phyloP scores from a whole-genome alignment of 2,113 vertebrate species.

The Lutjanus erythropterus region DNA sequence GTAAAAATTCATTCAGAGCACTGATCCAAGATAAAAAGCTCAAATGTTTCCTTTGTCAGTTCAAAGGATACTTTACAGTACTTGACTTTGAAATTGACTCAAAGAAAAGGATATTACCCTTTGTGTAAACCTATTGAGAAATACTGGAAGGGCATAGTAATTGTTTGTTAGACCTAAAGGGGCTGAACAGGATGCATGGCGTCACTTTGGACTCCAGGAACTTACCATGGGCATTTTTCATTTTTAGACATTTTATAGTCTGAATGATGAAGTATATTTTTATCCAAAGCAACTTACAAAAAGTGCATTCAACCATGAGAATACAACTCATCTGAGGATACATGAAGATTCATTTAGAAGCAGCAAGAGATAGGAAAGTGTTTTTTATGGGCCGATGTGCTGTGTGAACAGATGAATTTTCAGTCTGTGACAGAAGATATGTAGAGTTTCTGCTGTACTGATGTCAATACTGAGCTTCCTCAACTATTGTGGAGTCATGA shows the following conservation, averaged over 20 bases:
- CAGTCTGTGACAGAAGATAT: too few species aligned
- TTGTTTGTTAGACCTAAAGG: neutral
- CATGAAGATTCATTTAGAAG: too few species aligned
- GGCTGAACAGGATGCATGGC: neutral
- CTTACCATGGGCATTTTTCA: neutral
- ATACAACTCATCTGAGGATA: too few species aligned
- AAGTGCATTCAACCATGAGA: too few species aligned
- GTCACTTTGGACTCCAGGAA: neutral
- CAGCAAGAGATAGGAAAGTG: too few species aligned
- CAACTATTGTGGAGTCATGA: too few species aligned
- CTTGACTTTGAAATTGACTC: constrained; percentile 4
- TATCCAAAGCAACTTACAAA: too few species aligned
- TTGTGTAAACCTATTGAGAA: constrained; percentile 19
- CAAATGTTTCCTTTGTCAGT: neutral
- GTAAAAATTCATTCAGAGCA: neutral
- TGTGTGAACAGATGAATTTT: too few species aligned
- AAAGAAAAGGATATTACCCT: constrained; percentile 22
- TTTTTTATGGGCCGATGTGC: too few species aligned
- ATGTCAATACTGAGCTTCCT: too few species aligned
- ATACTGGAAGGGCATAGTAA: constrained; percentile 7
- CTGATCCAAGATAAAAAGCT: neutral
- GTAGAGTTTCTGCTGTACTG: too few species aligned
- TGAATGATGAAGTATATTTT: neutral
- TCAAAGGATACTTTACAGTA: constrained; percentile 23
- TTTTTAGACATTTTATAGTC: neutral